phyloP scores from a whole-genome alignment of 1,140 invertebrate species.

The Atta cephalotes region DNA sequence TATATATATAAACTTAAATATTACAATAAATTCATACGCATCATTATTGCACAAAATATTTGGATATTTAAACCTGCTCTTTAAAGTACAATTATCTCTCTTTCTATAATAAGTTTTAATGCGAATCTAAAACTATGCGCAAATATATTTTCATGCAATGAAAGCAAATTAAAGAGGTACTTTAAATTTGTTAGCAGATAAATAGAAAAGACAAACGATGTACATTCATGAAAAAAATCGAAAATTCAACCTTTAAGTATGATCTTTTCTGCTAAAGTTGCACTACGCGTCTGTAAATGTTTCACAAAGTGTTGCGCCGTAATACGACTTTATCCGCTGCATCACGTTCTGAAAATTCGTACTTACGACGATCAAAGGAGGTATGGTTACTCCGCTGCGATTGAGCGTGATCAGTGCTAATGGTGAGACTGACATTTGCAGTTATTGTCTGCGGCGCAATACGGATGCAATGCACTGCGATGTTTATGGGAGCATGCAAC shows the following conservation, averaged over 20 bases:
- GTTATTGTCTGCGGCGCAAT: constrained; percentile 80
- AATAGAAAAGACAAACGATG: neutral
- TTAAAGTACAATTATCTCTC: neutral
- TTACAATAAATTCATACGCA: neutral
- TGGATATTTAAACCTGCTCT: neutral
- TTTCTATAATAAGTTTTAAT: neutral
- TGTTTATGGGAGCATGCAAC: constrained; percentile 77
- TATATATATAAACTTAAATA: no score
- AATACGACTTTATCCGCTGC: constrained; percentile 58
- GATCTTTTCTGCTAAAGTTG: constrained; percentile 48
- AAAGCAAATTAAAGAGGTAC: neutral
- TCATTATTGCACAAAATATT: neutral
- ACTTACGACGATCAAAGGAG: constrained; percentile 56
- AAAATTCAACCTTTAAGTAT: constrained; percentile 51
- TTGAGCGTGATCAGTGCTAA: constrained; percentile 84
- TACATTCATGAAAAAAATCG: constrained; percentile 22
- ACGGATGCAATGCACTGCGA: constrained; percentile 74
- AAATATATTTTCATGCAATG: neutral
- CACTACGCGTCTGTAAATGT: constrained; percentile 43
- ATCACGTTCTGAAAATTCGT: constrained; percentile 71
- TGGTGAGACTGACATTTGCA: constrained; percentile 85
- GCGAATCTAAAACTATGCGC: neutral
- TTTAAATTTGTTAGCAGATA: neutral
- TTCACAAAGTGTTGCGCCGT: constrained; percentile 50
- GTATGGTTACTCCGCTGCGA: constrained; percentile 57